These are phyloP conservation scores for Leontocebus nigricollis DNA, from an alignment of 2,797 vertebrate species.

Conservation along the genomic window DNA sequence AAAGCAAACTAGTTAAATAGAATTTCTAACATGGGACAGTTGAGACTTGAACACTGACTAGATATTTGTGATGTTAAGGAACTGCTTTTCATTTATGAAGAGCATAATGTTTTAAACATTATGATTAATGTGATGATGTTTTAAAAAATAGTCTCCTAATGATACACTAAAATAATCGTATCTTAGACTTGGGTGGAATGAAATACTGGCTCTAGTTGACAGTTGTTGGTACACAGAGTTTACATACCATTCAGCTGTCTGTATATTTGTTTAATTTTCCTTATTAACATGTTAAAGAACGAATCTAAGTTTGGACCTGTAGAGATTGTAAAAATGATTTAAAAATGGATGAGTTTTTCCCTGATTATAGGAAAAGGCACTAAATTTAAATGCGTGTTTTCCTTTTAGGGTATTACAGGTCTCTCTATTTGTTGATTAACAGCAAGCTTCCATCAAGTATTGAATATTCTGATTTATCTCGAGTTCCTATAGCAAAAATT, in stretches of 20 bases:
- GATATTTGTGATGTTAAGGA: not conserved
- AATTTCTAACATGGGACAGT: not conserved
- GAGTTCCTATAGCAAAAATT: conserved; percentile 95
- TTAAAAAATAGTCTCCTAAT: not conserved
- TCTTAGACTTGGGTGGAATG: not conserved
- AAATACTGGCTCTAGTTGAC: accelerated
- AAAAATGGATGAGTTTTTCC: not conserved
- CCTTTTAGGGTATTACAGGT: conserved; percentile 94
- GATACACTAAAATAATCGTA: not conserved
- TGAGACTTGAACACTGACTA: not conserved
- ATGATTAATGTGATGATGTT: not conserved
- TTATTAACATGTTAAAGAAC: not conserved
- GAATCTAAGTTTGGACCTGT: not conserved
- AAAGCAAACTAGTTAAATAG: not conserved
- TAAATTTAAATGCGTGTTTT: not conserved
- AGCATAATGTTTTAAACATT: no score
- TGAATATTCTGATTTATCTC: conserved; percentile 94
- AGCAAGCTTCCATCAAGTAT: conserved; percentile 96
- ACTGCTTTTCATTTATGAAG: not conserved
- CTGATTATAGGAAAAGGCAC: not conserved
- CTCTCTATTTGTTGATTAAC: conserved; percentile 96
- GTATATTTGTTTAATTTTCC: not conserved
- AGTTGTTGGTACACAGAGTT: accelerated
- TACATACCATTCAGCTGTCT: not conserved
- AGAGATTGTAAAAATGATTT: not conserved